Base-by-base conservation (phyloP, 2,113 vertebrate genomes). In the Saccopteryx bilineata region DNA sequence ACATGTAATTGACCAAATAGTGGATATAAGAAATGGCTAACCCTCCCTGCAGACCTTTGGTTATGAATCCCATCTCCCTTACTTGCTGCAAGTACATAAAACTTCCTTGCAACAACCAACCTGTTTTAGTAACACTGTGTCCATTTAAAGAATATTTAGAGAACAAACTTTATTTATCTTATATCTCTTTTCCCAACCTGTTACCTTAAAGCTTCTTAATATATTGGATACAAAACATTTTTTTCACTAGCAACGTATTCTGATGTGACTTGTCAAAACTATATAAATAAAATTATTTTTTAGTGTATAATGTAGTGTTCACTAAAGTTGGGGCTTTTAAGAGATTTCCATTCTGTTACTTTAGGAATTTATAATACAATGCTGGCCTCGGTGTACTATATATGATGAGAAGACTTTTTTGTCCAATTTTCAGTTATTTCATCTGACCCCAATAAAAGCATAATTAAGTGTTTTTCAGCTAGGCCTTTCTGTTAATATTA, bases 141-240 rank as follows among this genome's bases (percentile, higher is more conserved):
- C n/a, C 56, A 69, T 72, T 63, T 91, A 93, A 88, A 84, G 56
- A 81, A 74, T 39, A 85, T n/a, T 87, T 69, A 93, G 1, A 83
- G 18, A 89, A 65, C 52, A 75, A 7, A 19, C 84, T 82, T 56
- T 61, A 72, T 76, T 89, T 50, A 58, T 85, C 74, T 71, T 88
- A 91, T 56, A 86, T 8, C 13, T 81, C 18, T 95, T 78, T 23
- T 52, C n/a, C 26, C 75, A 92, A 60, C 18, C 46, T n/a, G 5
- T 58, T 84, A 50, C 33, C 94, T 61, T 92, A 71, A 7, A 91
- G 69, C 31, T 87, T 91, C 48, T 87, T 23, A 74, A 89, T 18
- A 96, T 26, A 76, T 2, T 84, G 7, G 21, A 90, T 52, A 68
- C 52, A n/a, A 93, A 91, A 71, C 18, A 5, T 24, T 71, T 75